Conservation (phyloP, 1,140 invertebrate genomes). For the Pinna nobilis region DNA sequence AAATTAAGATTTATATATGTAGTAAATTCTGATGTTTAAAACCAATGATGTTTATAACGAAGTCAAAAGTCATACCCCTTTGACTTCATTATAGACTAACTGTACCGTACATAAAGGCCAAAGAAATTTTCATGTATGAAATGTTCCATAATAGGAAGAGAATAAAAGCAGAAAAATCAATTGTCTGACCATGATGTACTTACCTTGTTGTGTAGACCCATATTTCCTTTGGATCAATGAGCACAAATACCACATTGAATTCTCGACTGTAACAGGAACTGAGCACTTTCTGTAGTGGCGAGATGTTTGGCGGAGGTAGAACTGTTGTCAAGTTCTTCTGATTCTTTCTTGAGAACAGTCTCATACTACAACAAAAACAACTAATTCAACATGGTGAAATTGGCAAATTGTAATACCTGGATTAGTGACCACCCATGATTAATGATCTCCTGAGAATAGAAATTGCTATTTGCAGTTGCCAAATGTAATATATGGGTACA, state of each 20-base stretch:
- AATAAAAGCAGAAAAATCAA: no score
- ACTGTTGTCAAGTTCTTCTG: conserved; percentile 70
- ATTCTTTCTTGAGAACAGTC: conserved; percentile 65
- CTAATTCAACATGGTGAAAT: background rate
- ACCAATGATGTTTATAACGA: no score
- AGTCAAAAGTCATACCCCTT: no score
- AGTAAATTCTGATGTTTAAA: no score
- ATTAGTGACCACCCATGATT: no score
- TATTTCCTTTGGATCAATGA: conserved; percentile 66
- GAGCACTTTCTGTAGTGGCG: conserved; percentile 64
- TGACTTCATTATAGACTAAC: no score
- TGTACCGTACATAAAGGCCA: no score
- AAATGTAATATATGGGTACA: no score
- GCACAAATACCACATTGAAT: conserved; percentile 67
- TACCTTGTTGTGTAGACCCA: conserved; percentile 75
- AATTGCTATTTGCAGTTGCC: no score
- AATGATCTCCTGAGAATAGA: no score
- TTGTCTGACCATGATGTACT: background rate
- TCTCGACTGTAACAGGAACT: conserved; percentile 71
- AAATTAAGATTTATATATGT: no score
- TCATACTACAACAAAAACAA: conserved; percentile 59
- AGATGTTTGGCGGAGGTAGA: conserved; percentile 70
- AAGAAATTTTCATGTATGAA: background rate
- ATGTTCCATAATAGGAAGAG: background rate
- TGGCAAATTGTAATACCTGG: no score